phyloP scores from a whole-genome alignment of 2,888 invertebrate genomes.

The Drosophila algonquin region DNA sequence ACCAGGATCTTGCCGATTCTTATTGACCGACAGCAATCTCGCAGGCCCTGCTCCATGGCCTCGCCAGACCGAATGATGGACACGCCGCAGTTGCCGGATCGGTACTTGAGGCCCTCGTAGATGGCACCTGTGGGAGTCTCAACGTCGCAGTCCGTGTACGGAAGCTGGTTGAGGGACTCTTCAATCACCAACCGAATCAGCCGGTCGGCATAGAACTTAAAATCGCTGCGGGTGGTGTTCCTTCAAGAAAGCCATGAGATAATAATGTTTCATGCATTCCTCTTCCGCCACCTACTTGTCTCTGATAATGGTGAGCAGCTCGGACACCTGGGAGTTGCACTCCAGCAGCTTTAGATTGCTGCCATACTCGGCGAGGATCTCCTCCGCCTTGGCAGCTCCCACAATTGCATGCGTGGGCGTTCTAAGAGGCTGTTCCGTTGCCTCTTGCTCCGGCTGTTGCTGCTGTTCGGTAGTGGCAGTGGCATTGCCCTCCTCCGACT shows the following conservation, averaged over 20 bases:
- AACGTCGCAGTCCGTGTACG: constrained; percentile 95
- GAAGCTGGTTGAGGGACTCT: constrained; percentile 96
- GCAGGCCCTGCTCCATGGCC: constrained; percentile 97
- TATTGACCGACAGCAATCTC: constrained; percentile 99
- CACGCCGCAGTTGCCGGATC: constrained; percentile 99
- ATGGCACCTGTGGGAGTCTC: constrained; percentile 94
- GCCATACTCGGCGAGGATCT: constrained; percentile 79
- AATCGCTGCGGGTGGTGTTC: constrained; percentile 96
- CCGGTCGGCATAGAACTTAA: constrained; percentile 99
- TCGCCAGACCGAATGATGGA: constrained; percentile 97
- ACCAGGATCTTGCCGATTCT: constrained; percentile 99
- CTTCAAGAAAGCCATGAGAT: constrained; percentile 84
- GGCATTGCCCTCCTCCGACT: constrained; percentile 51
- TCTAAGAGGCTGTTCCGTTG: constrained; percentile 26
- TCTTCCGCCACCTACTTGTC: constrained; percentile 88
- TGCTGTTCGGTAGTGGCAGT: constrained; percentile 31
- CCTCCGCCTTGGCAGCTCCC: constrained; percentile 58
- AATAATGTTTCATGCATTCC: not conserved
- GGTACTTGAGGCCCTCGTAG: constrained; percentile 97
- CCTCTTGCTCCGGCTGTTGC: constrained; percentile 23
- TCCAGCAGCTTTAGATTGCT: constrained; percentile 82
- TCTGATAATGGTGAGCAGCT: constrained; percentile 93
- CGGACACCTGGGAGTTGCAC: constrained; percentile 84
- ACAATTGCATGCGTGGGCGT: constrained; percentile 48
- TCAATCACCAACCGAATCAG: constrained; percentile 98